Percentiles rank a stretch among this genome's conserved stretches.
Evolutionary conservation across 2,888 invertebrate species (phyloP).

Genomic region (Cephus rjabovi): DNA sequence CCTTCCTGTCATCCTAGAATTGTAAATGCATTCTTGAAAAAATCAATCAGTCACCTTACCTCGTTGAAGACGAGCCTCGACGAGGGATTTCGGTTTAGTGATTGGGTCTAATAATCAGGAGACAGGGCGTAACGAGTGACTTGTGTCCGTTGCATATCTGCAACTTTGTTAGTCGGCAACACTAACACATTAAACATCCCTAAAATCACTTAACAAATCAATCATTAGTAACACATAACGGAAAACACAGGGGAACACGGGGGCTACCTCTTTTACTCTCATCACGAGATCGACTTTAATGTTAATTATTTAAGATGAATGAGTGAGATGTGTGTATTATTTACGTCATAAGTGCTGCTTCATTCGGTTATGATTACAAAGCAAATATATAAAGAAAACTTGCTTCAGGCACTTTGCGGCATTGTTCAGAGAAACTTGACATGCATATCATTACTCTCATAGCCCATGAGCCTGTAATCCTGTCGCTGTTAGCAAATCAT

Average conservation of each 20-base stretch:
- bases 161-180: constrained; percentile 65
- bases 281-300: background rate
- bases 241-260: constrained; percentile 24
- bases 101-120: constrained; percentile 33
- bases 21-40: too few species aligned
- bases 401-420: constrained; percentile 18
- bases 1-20: too few species aligned
- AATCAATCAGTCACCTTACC: too few species aligned
- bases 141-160: constrained; percentile 62
- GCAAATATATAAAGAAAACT: constrained; percentile 18
- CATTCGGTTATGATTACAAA: constrained; percentile 19
- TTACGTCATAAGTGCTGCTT: constrained; percentile 8
- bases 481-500: constrained; percentile 6
- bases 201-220: constrained; percentile 63
- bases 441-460: constrained; percentile 12
- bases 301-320: background rate
- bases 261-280: background rate
- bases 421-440: constrained; percentile 7
- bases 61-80: too few species aligned
- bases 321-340: constrained; percentile 7
- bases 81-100: background rate
- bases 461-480: constrained; percentile 4
- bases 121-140: constrained; percentile 61
- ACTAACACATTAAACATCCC: constrained; percentile 63
- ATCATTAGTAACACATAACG: constrained; percentile 61